Evolutionary conservation across 1,140 invertebrate genomes (phyloP).

Genomic region (Heliconius himera): DNA sequence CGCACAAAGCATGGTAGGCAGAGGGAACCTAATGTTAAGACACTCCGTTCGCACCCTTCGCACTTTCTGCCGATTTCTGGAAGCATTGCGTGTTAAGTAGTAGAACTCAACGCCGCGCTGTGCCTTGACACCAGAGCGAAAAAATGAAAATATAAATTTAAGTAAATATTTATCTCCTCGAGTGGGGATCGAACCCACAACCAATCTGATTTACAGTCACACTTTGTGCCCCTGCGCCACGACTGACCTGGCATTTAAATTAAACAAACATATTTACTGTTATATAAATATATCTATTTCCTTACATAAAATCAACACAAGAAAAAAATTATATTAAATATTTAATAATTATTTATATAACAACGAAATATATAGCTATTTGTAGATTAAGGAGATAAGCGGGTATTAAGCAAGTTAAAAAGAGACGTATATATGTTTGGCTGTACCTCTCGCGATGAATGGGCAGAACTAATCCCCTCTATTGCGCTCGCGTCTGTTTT

Average conservation of each 20-base stretch:
- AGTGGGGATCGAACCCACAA: no score
- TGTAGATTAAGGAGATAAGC: constrained; percentile 31
- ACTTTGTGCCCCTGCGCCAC: no score
- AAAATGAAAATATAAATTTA: no score
- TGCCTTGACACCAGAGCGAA: no score
- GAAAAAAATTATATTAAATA: constrained; percentile 19
- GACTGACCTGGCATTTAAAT: background rate
- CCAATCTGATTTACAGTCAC: no score
- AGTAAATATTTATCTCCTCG: no score
- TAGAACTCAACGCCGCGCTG: no score
- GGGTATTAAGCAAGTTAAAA: constrained; percentile 46
- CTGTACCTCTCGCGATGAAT: constrained; percentile 47
- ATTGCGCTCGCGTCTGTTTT: constrained; percentile 72
- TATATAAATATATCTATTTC: constrained; percentile 8
- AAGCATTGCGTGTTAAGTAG: no score
- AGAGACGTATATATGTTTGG: constrained; percentile 65
- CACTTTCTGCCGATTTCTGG: no score
- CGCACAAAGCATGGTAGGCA: no score
- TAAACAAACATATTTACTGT: background rate
- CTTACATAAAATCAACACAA: constrained; percentile 21
- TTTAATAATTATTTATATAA: constrained; percentile 25
- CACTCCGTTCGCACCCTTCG: no score
- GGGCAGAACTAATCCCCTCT: constrained; percentile 71
- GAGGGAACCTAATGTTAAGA: no score
- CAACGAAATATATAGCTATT: constrained; percentile 19